A percentile compares a stretch with the other conserved stretches of the same genome.
Evolutionary conservation across 2,797 vertebrate species (phyloP).

Genomic region (Pachyuromys duprasi): DNA sequence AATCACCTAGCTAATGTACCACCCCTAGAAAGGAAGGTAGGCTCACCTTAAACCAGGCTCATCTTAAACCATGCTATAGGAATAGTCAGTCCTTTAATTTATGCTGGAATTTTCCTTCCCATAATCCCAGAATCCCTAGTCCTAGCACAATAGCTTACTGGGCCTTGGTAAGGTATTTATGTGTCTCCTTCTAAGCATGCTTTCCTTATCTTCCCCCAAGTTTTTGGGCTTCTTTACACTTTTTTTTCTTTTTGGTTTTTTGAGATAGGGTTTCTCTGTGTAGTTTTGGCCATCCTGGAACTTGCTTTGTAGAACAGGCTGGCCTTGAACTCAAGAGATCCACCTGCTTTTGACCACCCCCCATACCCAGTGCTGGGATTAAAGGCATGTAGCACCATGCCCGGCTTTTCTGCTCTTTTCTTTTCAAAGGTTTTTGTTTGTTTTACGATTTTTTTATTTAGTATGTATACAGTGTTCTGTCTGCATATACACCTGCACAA

Average conservation of each 20-base stretch:
- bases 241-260: background rate
- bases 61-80: background rate
- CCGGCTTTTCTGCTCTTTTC: too few relatives aligned
- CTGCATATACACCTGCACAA: too few relatives aligned
- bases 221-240: background rate
- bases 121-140: background rate
- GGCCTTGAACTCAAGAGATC: too few relatives aligned
- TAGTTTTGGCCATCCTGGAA: too few relatives aligned
- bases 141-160: background rate
- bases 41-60: background rate
- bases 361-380: too few relatives aligned
- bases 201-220: background rate
- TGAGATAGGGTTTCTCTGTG: background rate
- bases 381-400: too few relatives aligned
- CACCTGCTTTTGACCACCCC: too few relatives aligned
- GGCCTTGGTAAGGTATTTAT: background rate
- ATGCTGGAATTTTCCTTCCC: background rate
- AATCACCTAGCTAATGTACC: background rate
- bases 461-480: too few relatives aligned
- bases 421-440: too few relatives aligned
- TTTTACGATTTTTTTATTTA: too few relatives aligned
- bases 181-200: background rate
- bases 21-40: background rate
- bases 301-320: too few relatives aligned
- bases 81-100: background rate